Evolutionary conservation across 2,113 vertebrate genomes (phyloP).

Genomic region (Mystacornis crossleyi): DNA sequence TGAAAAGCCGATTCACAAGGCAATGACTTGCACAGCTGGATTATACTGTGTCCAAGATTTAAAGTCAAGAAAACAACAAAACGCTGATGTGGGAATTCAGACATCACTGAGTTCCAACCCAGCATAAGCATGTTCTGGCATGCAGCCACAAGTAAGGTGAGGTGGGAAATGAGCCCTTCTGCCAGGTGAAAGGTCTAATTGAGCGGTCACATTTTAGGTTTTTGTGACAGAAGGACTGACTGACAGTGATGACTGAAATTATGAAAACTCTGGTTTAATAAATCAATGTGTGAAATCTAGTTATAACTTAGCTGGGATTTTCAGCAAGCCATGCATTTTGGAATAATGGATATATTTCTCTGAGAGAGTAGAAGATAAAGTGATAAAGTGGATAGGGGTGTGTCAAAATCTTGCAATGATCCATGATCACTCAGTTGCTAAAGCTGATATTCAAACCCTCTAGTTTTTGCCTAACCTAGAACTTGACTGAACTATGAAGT

Average conservation of each 20-base stretch:
- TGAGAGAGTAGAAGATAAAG: neutral
- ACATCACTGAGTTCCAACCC: neutral
- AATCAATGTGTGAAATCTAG: neutral
- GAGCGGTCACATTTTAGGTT: rapidly evolving
- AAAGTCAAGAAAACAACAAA: neutral
- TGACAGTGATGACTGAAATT: neutral
- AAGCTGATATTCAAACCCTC: neutral
- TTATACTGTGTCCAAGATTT: conserved; percentile 39
- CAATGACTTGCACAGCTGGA: conserved; percentile 16
- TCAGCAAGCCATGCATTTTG: neutral
- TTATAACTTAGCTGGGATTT: neutral
- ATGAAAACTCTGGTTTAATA: neutral
- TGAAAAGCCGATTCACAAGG: conserved; percentile 39
- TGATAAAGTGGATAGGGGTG: neutral
- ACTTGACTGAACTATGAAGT: neutral
- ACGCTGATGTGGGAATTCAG: neutral
- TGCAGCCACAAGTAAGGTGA: neutral
- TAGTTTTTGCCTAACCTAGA: neutral
- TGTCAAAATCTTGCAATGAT: neutral
- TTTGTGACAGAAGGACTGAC: neutral
- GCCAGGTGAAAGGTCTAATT: neutral
- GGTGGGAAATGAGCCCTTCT: neutral
- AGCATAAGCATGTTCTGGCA: neutral
- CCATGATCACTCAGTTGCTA: neutral
- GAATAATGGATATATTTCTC: neutral